A percentile compares a stretch with the other conserved stretches of the same genome.
phyloP scores from a whole-genome alignment of 2,113 vertebrate species.

The Cephalopterus ornatus region DNA sequence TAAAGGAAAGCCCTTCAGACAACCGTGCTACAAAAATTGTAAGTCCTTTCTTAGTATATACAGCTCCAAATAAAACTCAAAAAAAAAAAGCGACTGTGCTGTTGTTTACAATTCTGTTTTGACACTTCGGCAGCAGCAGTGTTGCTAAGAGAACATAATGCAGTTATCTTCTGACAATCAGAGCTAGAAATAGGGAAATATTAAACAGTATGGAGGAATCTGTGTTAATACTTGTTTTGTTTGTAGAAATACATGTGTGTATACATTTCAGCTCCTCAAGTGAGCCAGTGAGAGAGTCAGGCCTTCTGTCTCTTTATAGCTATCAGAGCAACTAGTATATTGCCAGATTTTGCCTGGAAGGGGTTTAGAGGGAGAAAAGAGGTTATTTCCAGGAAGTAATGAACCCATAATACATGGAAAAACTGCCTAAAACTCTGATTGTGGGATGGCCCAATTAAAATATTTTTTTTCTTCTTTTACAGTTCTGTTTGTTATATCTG shows the following conservation, averaged over 20 bases:
- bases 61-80: neutral
- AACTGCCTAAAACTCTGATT: neutral
- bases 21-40: conserved; percentile 97
- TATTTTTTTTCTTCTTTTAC: conserved; percentile 41
- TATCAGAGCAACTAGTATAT: neutral
- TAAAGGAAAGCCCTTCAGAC: conserved; percentile 96
- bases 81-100: neutral
- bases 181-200: neutral
- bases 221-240: neutral
- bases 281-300: neutral
- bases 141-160: neutral
- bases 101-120: neutral
- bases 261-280: neutral
- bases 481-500: conserved; percentile 77
- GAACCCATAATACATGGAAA: neutral
- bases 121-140: neutral
- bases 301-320: neutral
- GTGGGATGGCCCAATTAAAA: neutral
- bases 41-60: conserved; percentile 41
- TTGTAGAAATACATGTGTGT: neutral
- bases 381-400: neutral
- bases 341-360: neutral
- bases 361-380: neutral
- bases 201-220: neutral
- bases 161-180: neutral